These are phyloP conservation scores for Mythimna albipuncta DNA, from an alignment of 2,888 invertebrate genomes.

Conservation along the genomic window DNA sequence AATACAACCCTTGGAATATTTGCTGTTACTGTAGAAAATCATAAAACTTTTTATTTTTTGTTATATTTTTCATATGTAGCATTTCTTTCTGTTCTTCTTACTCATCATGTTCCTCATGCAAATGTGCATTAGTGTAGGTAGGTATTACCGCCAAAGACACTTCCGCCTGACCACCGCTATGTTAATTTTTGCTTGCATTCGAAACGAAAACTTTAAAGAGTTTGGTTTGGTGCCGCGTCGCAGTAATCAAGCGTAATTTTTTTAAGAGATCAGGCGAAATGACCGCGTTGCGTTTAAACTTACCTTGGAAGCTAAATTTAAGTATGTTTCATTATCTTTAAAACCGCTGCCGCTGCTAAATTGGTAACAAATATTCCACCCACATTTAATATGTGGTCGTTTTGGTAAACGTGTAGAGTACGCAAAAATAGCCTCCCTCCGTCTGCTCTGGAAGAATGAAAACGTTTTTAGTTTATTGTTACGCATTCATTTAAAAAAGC, in stretches of 20 bases:
- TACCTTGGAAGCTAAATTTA: not conserved
- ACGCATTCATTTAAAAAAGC: slow-evolving; percentile 32
- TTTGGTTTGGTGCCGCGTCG: too few relatives aligned
- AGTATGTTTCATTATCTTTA: not conserved
- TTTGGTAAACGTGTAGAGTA: slow-evolving; percentile 1
- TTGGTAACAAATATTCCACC: slow-evolving; percentile 3
- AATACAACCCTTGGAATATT: slow-evolving; percentile 3
- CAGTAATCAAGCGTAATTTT: too few relatives aligned
- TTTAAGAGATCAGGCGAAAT: too few relatives aligned
- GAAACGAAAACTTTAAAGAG: too few relatives aligned
- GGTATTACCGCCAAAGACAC: too few relatives aligned
- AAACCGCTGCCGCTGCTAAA: not conserved
- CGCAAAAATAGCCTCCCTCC: slow-evolving; percentile 38
- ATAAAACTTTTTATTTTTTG: too few relatives aligned
- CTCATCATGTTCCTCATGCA: not conserved
- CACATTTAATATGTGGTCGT: not conserved
- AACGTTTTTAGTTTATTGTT: not conserved
- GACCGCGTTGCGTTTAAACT: too few relatives aligned
- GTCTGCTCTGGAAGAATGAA: slow-evolving; percentile 25
- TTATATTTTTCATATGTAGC: not conserved
- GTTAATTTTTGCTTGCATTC: too few relatives aligned
- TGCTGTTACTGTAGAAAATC: not conserved
- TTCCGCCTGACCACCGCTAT: too few relatives aligned
- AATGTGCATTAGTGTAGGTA: not conserved
- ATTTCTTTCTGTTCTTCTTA: not conserved